Evolutionary conservation across 2,113 vertebrate genomes (phyloP), one percentile per base, ranked within the genome.

Genomic region (Capricornis sumatraensis): DNA sequence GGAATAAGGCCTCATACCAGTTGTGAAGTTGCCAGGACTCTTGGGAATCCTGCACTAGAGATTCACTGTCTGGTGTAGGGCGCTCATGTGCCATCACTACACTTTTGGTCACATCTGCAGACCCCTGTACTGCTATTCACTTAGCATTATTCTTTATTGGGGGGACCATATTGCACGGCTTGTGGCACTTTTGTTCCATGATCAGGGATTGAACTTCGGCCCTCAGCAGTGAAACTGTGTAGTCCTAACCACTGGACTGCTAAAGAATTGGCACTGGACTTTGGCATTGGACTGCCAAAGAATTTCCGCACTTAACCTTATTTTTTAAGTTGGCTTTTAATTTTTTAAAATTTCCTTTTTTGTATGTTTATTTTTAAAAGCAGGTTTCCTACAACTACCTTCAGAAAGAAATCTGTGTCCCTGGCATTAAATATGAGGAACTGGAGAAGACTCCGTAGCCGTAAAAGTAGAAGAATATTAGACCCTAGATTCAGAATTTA

Each of bases 1-100:
- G 45, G 83, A 64, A 27, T 27, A 74, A 28, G 36, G 36, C 43
- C 28, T 5, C 14, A 21, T 5, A 17, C 19, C 15, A 28, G 12
- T 7, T 67, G 36, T 87, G 57, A 16, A 11, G 16, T 33, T n/a
- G 19, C 25, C 47, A 17, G 40, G 21, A 8, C 25, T 60, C 30
- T 6, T 7, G 7, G 58, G 30, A 45, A 45, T 10, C 53, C 50
- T 30, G 23, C 4, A 7, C 15, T 4, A 47, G 60, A 55, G 33
- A 50, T 3, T 62, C 50, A 12, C 30, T 52, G 14, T 85, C 21
- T 5, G 52, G 12, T 19, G 36, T 16, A 2, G 33, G 36, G 43
- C 3, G 5, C 3, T 50, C 19, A 2, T 12, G 3, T 45, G 16
- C 15, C 12, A 10, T 36, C 2, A 4, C 7, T 28, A 12, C 43